Percentiles rank a stretch among this genome's conserved stretches.
Conservation (phyloP, 1,140 invertebrate species). For the Asbolus verrucosus region DNA sequence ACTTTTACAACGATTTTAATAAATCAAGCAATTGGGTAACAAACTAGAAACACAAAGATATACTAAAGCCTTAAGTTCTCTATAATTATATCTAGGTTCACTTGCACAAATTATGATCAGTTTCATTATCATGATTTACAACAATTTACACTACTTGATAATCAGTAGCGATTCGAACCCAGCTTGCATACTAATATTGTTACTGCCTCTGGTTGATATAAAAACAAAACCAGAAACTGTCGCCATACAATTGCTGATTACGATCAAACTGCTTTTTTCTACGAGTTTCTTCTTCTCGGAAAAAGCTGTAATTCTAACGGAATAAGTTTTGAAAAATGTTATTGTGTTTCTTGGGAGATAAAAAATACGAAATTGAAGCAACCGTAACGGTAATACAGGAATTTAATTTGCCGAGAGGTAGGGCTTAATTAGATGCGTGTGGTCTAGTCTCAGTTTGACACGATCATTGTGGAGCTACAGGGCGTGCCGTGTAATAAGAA, state of each 20-base stretch:
- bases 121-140: constrained; percentile 21
- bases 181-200: background rate
- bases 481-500: constrained; percentile 41
- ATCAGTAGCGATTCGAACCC: background rate
- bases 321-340: no score
- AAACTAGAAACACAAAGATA: background rate
- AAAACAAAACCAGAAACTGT: constrained; percentile 31
- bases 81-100: no score
- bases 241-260: constrained; percentile 32
- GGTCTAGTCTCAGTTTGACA: constrained; percentile 51
- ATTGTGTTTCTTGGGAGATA: constrained; percentile 11
- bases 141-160: background rate
- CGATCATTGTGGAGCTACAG: constrained; percentile 47
- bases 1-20: no score
- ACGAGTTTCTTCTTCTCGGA: constrained; percentile 22
- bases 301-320: constrained; percentile 4
- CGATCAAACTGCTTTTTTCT: constrained; percentile 32
- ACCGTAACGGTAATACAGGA: constrained; percentile 45
- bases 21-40: constrained; percentile 10
- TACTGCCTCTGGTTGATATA: background rate
- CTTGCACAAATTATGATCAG: background rate
- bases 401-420: constrained; percentile 43
- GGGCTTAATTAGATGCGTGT: constrained; percentile 49
- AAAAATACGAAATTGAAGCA: constrained; percentile 45
- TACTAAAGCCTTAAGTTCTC: no score